Evolutionary conservation across 1,140 invertebrate species (phyloP), one percentile per base, ranked within the genome.

Genomic region (Nylanderia fulva): DNA sequence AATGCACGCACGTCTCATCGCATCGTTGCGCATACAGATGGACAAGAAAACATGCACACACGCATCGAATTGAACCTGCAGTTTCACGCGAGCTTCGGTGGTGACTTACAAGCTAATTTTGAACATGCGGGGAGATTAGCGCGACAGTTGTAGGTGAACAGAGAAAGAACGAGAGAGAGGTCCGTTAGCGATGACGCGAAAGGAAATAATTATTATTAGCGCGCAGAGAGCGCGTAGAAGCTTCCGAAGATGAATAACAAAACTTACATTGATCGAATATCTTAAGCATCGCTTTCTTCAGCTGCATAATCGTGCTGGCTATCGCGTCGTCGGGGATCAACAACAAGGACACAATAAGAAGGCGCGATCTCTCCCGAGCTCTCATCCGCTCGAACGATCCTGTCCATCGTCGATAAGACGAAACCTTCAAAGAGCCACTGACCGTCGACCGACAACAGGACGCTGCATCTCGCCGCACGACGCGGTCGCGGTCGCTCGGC

Each of bases 231-330:
- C 42, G 24, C 18, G 21, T 48, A 33, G 13, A 0, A 48, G 18
- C 3, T 29, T 27, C 13, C 7, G 15, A 33, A 33, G 21, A 9
- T 36, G 61, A 29, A n/a, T n/a, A n/a, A n/a, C n/a, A n/a, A n/a
- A 18, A 93, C 92, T 93, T 79, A 93, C 92, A 93, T 93, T 93
- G 92, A 89, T 93, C 92, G 88, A 93, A 92, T 91, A 93, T 93
- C 91, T 93, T 93, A 87, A 93, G 92, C 92, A 93, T 92, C 85
- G 92, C 92, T 92, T 93, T 93, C 90, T 93, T 93, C 90, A 93
- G 87, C 92, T 93, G 92, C 92, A 93, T 93, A 93, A 91, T 93
- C 91, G 91, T 72, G 82, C 69, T 33, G 87, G 58, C 88, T 86
- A 84, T 66, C 61, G 86, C 87, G 85, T 66, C 75, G 87, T 52